These are phyloP conservation scores for Ophraella communa DNA, from an alignment of 2,888 invertebrate species.

Conservation along the genomic window DNA sequence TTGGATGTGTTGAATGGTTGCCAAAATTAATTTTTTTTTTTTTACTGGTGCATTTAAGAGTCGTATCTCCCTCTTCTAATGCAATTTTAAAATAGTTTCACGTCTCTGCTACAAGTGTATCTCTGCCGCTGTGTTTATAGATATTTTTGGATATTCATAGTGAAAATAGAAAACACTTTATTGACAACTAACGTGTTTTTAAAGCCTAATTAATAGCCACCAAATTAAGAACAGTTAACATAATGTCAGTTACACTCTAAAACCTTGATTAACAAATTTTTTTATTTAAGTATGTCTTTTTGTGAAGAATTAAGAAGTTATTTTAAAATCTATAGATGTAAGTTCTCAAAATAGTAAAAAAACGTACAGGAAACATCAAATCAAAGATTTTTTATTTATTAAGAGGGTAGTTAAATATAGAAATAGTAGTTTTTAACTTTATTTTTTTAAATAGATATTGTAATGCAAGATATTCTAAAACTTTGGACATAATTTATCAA, in stretches of 20 bases:
- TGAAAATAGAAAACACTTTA: neutral
- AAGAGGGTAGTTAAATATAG: no score
- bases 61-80: neutral
- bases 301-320: no score
- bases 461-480: no score
- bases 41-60: slow-evolving; percentile 10
- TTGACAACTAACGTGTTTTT: neutral
- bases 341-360: no score
- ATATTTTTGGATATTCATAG: neutral
- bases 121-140: neutral
- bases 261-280: no score
- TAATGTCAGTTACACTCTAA: neutral
- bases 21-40: slow-evolving; percentile 15
- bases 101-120: neutral
- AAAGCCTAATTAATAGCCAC: neutral
- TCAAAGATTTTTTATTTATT: no score
- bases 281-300: no score
- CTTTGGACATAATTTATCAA: no score
- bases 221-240: neutral
- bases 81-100: slow-evolving; percentile 5
- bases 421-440: no score
- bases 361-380: no score
- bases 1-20: slow-evolving; percentile 11
- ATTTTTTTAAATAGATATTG: no score
- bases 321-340: no score